phyloP scores from a whole-genome alignment of 1,140 invertebrate genomes.

The Grapholita molesta region DNA sequence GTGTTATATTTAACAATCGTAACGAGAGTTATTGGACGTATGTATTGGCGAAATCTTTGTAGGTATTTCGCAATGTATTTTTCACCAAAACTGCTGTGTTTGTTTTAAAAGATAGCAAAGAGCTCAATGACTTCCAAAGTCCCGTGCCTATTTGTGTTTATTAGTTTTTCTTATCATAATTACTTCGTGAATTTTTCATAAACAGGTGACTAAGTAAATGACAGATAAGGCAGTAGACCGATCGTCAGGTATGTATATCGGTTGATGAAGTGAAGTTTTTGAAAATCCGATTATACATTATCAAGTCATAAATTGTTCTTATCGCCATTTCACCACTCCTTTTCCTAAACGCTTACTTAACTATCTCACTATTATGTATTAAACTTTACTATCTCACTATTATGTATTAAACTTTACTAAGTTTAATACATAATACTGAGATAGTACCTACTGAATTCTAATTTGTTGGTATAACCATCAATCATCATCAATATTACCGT shows the following conservation, averaged over 20 bases:
- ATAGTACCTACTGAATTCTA: too few species aligned
- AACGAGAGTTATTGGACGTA: too few species aligned
- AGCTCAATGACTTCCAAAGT: not conserved
- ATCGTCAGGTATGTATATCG: too few species aligned
- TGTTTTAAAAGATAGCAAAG: not conserved
- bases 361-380: too few species aligned
- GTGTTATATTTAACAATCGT: too few species aligned
- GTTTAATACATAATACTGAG: too few species aligned
- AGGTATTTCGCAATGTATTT: not conserved
- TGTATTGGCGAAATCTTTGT: not conserved
- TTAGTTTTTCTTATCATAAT: slow-evolving; percentile 2
- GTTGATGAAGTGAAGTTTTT: not conserved
- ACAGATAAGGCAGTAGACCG: not conserved
- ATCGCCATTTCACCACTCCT: too few species aligned
- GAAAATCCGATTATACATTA: not conserved
- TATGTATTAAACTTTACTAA: too few species aligned
- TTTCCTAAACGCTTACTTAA: too few species aligned
- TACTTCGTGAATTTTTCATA: slow-evolving; percentile 4
- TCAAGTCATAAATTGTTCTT: not conserved
- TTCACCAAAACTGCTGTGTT: not conserved
- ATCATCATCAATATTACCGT: too few species aligned
- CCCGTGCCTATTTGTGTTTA: not conserved
- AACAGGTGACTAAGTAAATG: not conserved
- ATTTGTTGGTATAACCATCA: too few species aligned
- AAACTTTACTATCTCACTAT: too few species aligned